Conservation (phyloP, 37 sponge, comb jelly and placozoan species). For the Mnemiopsis leidyi region DNA sequence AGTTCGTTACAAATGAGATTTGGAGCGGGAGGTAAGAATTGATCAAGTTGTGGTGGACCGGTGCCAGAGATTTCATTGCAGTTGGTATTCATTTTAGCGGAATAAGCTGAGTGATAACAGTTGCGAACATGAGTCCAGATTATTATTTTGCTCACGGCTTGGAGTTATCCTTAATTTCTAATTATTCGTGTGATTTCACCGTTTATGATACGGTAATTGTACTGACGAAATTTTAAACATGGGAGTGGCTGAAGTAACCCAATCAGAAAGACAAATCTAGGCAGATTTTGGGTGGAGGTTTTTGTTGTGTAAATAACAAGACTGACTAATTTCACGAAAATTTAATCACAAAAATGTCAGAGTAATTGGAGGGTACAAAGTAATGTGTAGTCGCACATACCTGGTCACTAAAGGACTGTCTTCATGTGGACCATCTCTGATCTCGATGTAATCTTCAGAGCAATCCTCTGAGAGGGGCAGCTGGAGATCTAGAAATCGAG, state of each 20-base stretch:
- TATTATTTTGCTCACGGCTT: too few relatives aligned
- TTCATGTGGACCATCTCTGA: slow-evolving; percentile 20
- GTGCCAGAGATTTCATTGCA: background rate
- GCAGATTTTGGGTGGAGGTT: background rate
- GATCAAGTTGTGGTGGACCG: background rate
- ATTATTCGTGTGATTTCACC: too few relatives aligned
- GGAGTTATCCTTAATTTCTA: too few relatives aligned
- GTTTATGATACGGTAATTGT: too few relatives aligned
- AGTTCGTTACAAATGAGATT: background rate
- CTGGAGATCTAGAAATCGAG: slow-evolving; percentile 17
- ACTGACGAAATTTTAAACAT: too few relatives aligned
- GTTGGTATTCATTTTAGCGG: background rate
- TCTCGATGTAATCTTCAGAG: slow-evolving; percentile 1
- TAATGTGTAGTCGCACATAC: too few relatives aligned
- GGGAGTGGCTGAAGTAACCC: too few relatives aligned
- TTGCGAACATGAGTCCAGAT: too few relatives aligned
- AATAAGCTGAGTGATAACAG: too few relatives aligned
- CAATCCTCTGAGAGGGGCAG: background rate
- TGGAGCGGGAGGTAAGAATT: background rate
- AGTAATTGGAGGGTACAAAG: too few relatives aligned
- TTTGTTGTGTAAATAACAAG: background rate
- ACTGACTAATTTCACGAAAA: background rate
- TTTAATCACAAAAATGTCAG: background rate
- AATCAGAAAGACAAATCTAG: background rate
- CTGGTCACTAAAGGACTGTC: slow-evolving; percentile 35